Base-by-base conservation (phyloP, 2,888 invertebrate genomes). In the Lycaena phlaeas region DNA sequence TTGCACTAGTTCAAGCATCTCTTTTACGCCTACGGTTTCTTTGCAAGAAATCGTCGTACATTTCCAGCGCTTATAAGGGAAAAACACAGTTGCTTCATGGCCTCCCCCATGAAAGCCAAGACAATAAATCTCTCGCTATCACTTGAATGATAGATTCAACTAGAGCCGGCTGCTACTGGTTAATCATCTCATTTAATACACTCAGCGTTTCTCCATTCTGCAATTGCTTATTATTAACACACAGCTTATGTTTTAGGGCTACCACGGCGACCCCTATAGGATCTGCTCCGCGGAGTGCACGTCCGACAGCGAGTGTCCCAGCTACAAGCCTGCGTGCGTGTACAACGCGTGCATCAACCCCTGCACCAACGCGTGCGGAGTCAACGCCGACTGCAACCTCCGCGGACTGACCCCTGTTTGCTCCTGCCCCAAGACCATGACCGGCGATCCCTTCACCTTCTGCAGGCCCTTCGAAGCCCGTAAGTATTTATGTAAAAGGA, bases 371-470 rank as follows among this genome's bases (percentile, higher is more conserved):
- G 91, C 91, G 4, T 95, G 94, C 57, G 95, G 94, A 28, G 78
- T 89, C 10, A 89, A 90, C 48, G 95, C 95, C 2, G 91, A 94
- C 56, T 95, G 95, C 68, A 87, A 90, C 57, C 86, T 94, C 27
- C 86, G 92, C 30, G 93, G 90, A 2, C 85, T 92, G 38, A 94
- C 93, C 3, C 93, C 95, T 0, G 89, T 95, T 10, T 95, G 95
- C 70, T 93, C 92, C 42, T 95, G 95, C 67, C 94, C 95, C 1
- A 89, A 87, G 60, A 92, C 93, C 59, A 94, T 92, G 91, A 94
- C 94, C 14, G 95, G 95, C 1, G 90, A 95, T 85, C 95, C 95
- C 2, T 95, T 94, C 72, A 85, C 89, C 2, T 87, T 87, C 61
- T 95, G 95, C 75, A 87, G 94, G 54, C 92, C 91, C 50, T 94